Conservation (phyloP, 2,888 invertebrate species). For the Cyclophora albipunctata region DNA sequence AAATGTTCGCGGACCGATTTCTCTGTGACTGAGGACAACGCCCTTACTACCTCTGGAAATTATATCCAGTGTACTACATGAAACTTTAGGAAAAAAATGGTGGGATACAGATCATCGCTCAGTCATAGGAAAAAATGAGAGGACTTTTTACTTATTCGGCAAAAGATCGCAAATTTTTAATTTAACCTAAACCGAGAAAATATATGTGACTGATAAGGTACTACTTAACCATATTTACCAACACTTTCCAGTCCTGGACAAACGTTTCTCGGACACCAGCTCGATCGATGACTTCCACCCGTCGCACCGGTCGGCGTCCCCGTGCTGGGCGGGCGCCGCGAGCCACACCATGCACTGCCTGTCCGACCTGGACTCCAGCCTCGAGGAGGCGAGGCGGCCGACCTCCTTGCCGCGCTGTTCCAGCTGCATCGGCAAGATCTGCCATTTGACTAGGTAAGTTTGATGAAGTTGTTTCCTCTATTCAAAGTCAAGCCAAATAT, state of each 20-base stretch:
- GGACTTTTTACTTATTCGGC: too few species aligned
- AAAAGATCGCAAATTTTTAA: too few species aligned
- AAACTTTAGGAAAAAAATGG: too few species aligned
- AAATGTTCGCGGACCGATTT: too few species aligned
- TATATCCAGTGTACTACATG: too few species aligned
- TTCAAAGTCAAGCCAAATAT: not conserved
- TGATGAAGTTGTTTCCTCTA: not conserved
- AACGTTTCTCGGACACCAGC: slow-evolving; percentile 63
- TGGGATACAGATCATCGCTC: too few species aligned
- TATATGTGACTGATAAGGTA: too few species aligned
- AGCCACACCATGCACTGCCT: slow-evolving; percentile 70
- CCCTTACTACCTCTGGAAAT: too few species aligned
- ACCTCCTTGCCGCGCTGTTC: slow-evolving; percentile 78
- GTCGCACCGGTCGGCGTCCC: slow-evolving; percentile 59
- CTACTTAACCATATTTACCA: too few species aligned
- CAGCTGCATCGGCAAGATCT: slow-evolving; percentile 86
- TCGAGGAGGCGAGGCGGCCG: slow-evolving; percentile 61
- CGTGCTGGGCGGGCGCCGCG: slow-evolving; percentile 54
- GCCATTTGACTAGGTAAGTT: slow-evolving; percentile 75
- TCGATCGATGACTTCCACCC: slow-evolving; percentile 64
- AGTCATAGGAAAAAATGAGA: too few species aligned
- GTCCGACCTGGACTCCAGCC: slow-evolving; percentile 56
- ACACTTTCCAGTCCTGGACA: slow-evolving; percentile 50
- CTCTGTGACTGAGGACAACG: too few species aligned
- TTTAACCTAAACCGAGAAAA: too few species aligned